phyloP scores from a whole-genome alignment of 2,113 vertebrate genomes.

The Charina bottae region DNA sequence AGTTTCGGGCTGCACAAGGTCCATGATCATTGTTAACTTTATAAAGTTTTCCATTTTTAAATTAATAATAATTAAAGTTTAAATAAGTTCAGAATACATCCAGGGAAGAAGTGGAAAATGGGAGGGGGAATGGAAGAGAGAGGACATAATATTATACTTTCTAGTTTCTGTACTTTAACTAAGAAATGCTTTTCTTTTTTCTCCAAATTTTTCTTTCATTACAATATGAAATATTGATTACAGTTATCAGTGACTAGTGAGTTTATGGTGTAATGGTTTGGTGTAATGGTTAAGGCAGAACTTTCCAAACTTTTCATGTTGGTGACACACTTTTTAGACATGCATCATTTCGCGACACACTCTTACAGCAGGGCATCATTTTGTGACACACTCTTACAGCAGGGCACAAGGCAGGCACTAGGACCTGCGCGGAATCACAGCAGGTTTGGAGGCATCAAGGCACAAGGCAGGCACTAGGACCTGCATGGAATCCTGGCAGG shows the following conservation, averaged over 20 bases:
- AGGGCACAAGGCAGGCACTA: too few species aligned
- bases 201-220: background rate
- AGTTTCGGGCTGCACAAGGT: background rate
- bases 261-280: background rate
- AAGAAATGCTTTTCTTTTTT: background rate
- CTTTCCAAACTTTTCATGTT: too few species aligned
- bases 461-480: too few species aligned
- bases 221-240: background rate
- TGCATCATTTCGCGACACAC: too few species aligned
- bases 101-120: background rate
- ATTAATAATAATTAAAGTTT: background rate
- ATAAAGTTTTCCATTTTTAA: background rate
- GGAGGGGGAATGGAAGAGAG: background rate
- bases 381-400: too few species aligned
- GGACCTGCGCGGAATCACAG: too few species aligned
- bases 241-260: background rate
- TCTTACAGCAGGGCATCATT: too few species aligned
- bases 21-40: background rate
- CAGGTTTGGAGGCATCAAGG: too few species aligned
- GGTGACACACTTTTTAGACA: too few species aligned
- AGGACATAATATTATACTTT: too few species aligned
- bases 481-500: too few species aligned
- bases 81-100: background rate
- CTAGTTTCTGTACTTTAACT: too few species aligned
- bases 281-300: background rate